Percentiles rank a stretch among this genome's conserved stretches.
These are phyloP conservation scores for Drosophila formosana DNA, from an alignment of 2,888 invertebrate species.

Conservation along the genomic window DNA sequence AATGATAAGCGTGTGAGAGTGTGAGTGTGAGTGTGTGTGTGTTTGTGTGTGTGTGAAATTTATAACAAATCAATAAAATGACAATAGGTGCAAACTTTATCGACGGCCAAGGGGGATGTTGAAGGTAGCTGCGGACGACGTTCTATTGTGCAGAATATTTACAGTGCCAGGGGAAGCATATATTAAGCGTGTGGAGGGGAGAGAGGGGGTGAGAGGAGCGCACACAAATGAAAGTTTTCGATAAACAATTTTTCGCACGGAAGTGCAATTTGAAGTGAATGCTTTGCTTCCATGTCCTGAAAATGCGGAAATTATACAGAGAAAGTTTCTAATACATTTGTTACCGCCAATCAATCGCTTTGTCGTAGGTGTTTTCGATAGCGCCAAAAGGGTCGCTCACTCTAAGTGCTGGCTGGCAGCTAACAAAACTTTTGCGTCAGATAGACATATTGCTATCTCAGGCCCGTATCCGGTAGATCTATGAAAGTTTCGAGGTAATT, in stretches of 20 bases:
- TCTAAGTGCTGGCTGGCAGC: neutral
- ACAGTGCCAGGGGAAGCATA: slow-evolving; percentile 16
- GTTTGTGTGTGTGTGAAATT: slow-evolving; percentile 65
- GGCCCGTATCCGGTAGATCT: slow-evolving; percentile 4
- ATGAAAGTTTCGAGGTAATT: neutral
- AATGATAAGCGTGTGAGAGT: slow-evolving; percentile 60
- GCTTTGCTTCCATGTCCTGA: slow-evolving; percentile 55
- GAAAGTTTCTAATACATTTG: slow-evolving; percentile 78
- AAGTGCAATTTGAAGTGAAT: slow-evolving; percentile 79
- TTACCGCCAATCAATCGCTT: slow-evolving; percentile 72
- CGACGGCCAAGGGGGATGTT: slow-evolving; percentile 35
- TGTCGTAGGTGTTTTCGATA: slow-evolving; percentile 35
- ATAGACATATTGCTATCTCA: slow-evolving; percentile 43
- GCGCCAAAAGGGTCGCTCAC: slow-evolving; percentile 3
- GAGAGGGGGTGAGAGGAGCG: slow-evolving; percentile 1
- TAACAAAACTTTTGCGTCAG: slow-evolving; percentile 55
- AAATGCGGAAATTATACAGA: slow-evolving; percentile 77
- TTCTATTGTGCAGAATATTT: slow-evolving; percentile 61
- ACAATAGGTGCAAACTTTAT: slow-evolving; percentile 79
- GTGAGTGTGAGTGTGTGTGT: slow-evolving; percentile 44
- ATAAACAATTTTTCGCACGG: slow-evolving; percentile 81
- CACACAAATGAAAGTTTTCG: slow-evolving; percentile 63
- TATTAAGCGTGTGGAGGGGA: neutral
- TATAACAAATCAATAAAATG: slow-evolving; percentile 79
- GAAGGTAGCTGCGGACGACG: slow-evolving; percentile 47